A percentile compares a stretch with the other conserved stretches of the same genome.
phyloP scores from a whole-genome alignment of 2,113 vertebrate genomes.

The Rhodinocichla rosea region DNA sequence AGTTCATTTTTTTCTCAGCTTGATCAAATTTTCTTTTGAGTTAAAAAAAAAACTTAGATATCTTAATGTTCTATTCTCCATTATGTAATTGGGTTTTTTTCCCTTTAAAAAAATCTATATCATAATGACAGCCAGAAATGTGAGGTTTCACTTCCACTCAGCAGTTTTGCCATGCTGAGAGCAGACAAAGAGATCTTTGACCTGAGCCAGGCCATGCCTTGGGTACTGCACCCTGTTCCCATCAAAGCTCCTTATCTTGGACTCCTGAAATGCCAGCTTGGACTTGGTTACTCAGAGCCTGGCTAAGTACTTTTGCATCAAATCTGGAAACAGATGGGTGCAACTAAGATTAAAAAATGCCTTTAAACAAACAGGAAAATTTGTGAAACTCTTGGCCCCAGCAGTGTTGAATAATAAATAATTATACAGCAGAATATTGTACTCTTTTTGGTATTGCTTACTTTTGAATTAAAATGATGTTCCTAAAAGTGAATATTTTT shows the following conservation, averaged over 20 bases:
- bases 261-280: neutral
- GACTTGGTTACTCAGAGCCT: neutral
- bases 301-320: neutral
- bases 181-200: neutral
- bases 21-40: neutral
- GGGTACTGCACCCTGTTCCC: neutral
- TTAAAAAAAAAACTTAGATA: neutral
- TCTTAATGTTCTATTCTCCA: neutral
- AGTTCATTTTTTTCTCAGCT: neutral
- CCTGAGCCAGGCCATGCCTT: neutral
- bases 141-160: neutral
- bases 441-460: neutral
- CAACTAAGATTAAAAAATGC: neutral
- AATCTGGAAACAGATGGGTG: neutral
- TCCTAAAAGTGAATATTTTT: neutral
- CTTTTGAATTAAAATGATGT: neutral
- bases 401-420: neutral
- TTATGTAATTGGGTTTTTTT: rapidly evolving
- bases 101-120: neutral
- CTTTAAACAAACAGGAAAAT: neutral
- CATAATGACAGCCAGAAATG: neutral
- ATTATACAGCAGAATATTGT: neutral
- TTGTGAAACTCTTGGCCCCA: neutral
- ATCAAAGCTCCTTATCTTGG: neutral
- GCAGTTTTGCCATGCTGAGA: neutral